Percentiles rank a stretch among this genome's conserved stretches.
Evolutionary conservation across 2,113 vertebrate genomes (phyloP).

Genomic region (Phalacrocorax pelagicus): DNA sequence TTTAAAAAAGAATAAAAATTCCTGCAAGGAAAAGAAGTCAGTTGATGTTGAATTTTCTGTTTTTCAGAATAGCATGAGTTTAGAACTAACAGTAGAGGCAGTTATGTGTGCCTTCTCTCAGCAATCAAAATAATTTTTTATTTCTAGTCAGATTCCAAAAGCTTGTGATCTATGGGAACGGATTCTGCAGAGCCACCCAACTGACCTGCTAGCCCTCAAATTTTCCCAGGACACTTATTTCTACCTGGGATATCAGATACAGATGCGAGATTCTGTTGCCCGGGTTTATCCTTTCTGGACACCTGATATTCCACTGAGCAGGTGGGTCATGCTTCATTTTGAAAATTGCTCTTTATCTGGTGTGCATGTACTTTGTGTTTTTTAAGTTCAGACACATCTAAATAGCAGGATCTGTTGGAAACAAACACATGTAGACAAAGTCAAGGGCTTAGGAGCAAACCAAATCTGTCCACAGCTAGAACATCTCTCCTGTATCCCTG

Average conservation of each 20-base stretch:
- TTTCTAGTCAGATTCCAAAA: slow-evolving; percentile 77
- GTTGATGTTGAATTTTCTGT: background rate
- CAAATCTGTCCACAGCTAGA: background rate
- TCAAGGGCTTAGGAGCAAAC: background rate
- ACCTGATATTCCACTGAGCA: slow-evolving; percentile 81
- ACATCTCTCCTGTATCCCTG: background rate
- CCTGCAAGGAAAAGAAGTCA: background rate
- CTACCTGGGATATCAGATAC: slow-evolving; percentile 82
- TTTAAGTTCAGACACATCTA: background rate
- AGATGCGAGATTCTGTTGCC: slow-evolving; percentile 89
- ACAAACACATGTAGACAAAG: background rate
- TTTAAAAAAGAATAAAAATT: background rate
- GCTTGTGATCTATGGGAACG: slow-evolving; percentile 87
- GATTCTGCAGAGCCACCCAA: slow-evolving; percentile 87
- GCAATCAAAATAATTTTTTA: background rate
- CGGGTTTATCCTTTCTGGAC: slow-evolving; percentile 90
- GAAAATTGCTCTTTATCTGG: background rate
- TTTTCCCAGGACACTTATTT: slow-evolving; percentile 90
- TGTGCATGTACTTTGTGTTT: accelerated
- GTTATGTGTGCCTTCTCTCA: background rate
- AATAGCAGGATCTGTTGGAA: background rate
- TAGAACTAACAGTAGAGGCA: background rate
- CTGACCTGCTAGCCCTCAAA: slow-evolving; percentile 90
- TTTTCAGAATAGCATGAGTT: background rate
- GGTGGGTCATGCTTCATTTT: slow-evolving; percentile 66